phyloP scores from a whole-genome alignment of 2,113 vertebrate genomes.

The Panurus biarmicus region DNA sequence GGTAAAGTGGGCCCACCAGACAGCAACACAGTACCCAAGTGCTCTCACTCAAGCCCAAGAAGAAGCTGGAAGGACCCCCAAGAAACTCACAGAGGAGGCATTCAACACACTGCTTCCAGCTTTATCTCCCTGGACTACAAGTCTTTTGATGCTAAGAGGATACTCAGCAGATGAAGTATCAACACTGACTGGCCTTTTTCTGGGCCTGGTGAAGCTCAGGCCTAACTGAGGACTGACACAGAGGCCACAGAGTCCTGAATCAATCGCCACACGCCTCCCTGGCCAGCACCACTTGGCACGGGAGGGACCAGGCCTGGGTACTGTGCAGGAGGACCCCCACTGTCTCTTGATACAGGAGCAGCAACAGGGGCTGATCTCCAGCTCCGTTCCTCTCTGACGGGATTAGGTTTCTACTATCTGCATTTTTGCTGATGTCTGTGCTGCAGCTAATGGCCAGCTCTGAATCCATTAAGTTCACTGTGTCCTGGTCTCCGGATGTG shows the following conservation, averaged over 20 bases:
- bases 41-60: not conserved
- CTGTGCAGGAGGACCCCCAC: not conserved
- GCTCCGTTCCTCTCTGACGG: not conserved
- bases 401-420: conserved; percentile 17
- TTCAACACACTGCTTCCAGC: not conserved
- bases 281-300: not conserved
- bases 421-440: conserved; percentile 15
- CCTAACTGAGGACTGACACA: not conserved
- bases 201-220: not conserved
- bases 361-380: not conserved
- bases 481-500: not conserved
- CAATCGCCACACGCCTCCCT: not conserved
- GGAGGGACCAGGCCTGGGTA: not conserved
- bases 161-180: not conserved
- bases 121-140: not conserved
- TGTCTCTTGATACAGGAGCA: not conserved
- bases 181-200: not conserved
- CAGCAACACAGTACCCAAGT: not conserved
- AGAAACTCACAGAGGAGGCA: not conserved
- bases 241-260: not conserved
- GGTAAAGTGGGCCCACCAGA: not conserved
- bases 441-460: conserved; percentile 29
- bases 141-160: not conserved
- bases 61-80: not conserved
- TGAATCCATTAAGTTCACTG: not conserved